Percentiles rank a stretch among this genome's conserved stretches.
Evolutionary conservation across 30 jellyfish, hydroid and myxozoan species (phyloP).

Genomic region (Aurelia sp.): DNA sequence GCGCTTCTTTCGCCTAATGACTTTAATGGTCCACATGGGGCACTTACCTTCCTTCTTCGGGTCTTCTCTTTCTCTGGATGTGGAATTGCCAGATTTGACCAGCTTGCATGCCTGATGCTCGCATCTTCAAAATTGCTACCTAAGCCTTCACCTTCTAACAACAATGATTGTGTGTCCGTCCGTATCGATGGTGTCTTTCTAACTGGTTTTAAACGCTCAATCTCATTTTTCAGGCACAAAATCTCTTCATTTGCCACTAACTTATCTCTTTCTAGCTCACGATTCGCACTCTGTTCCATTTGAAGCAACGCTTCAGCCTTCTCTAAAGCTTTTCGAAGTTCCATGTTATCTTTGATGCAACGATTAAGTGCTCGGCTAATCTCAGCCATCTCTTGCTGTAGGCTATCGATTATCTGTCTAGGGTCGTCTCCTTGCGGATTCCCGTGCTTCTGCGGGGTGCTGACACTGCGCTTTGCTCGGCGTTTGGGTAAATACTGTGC

Average conservation of each 20-base stretch:
- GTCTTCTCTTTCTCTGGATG: constrained; percentile 27
- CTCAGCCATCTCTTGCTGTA: constrained; percentile 43
- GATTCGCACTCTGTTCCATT: constrained; percentile 40
- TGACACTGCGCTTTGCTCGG: constrained; percentile 45
- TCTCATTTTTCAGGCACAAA: constrained; percentile 28
- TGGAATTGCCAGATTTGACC: constrained; percentile 46
- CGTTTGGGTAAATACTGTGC: constrained; percentile 39
- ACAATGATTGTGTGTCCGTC: not conserved
- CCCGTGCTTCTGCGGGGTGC: constrained; percentile 49
- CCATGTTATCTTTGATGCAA: constrained; percentile 34
- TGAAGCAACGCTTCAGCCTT: constrained; percentile 48
- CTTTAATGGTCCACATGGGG: constrained; percentile 45
- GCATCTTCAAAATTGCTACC: constrained; percentile 25
- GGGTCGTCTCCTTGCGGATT: constrained; percentile 27
- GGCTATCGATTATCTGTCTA: constrained; percentile 24
- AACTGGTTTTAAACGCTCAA: constrained; percentile 22
- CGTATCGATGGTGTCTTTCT: constrained; percentile 10
- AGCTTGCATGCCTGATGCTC: constrained; percentile 41
- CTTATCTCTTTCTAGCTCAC: constrained; percentile 48
- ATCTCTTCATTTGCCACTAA: constrained; percentile 40
- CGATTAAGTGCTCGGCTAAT: constrained; percentile 19
- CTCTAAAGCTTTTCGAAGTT: constrained; percentile 46
- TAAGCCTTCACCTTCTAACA: not conserved
- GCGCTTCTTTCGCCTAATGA: constrained; percentile 36
- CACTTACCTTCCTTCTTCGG: constrained; percentile 48